Evolutionary conservation across 2,113 vertebrate species (phyloP), one percentile per base, ranked within the genome.

Genomic region (Progne subis): DNA sequence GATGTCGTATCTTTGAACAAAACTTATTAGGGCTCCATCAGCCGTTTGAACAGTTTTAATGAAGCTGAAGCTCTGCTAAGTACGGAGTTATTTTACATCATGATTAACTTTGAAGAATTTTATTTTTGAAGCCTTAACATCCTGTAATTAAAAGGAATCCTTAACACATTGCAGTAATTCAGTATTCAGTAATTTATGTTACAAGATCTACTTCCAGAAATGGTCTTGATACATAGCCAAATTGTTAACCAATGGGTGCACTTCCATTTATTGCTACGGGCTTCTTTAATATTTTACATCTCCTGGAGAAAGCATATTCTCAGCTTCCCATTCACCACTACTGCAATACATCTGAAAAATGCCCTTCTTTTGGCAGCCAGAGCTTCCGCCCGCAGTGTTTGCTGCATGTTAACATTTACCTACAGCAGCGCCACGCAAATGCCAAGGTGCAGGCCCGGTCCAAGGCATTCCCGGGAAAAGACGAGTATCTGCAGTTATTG

Each of bases 1-100:
- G 96, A 97, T 95, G 90, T 88, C 32, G 4, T 88, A 96, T 97
- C 97, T 97, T 97, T 97, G 97, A 97, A 97, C 95, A 97, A 97
- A 97, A 97, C 95, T 97, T 96, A 94, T 91, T 96, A 97, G 93
- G 86, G 91, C 76, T 95, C 96, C 79, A 56, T 96, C 92, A 94
- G 95, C 72, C 80, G 26, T 97, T 94, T 97, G 97, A 97, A 96
- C 93, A 92, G 88, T 86, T 95, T 97, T 97, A 97, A 97, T 97
- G 97, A 97, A 96, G 93, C 88, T 96, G 97, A 93, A 94, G 94
- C 94, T 92, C 50, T 86, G 78, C 67, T 95, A 96, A 96, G 96
- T 95, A 96, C 13, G 61, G 61, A 96, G 95, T 93, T 94, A 95
- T 92, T 97, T 94, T 90, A 93, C 82, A 96, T 82, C 59, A 50